Evolutionary conservation across 2,797 vertebrate species (phyloP), one percentile per base, ranked within the genome.

Genomic region (Synaphobranchus kaupii): DNA sequence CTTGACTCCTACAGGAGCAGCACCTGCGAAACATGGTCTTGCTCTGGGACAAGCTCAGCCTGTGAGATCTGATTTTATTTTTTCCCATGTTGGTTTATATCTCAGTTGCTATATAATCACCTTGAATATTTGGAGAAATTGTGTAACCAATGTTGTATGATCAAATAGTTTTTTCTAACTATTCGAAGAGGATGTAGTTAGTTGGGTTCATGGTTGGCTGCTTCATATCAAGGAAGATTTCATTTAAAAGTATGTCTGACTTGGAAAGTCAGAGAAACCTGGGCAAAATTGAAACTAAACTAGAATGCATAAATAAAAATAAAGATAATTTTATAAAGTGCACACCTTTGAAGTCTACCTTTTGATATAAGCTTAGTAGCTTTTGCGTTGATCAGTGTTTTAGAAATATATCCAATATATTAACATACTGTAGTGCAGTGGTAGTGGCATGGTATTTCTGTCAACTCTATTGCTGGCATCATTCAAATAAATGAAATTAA

Each of bases 1-100:
- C 92, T 68, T 17, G 92, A 95, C 84, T 93, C 92, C 0, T 93
- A 93, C 25, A 60, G 93, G 88, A 94, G 92, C 92, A 94, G 92
- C 58, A 87, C 88, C 0, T 93, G 94, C 15, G 94, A 94, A 60
- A 89, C 90, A 84, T 91, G 92, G 91, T 93, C 94, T 88, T 91
- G 20, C 63, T 91, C 92, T 0, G 93, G 93, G 89, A 91, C 60
- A 84, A 93, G 89, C 89, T 93, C 90, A 39, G 94, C 91, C 83
- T 83, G 96, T 96, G 89, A 96, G 96, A 89, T 78, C 54, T 80
- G 50, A 34, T 39, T 71, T 58, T 84, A n/a, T 85, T 20, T 60
- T 71, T 71, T 71, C 31, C 68, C 39, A 25, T 71, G 6, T 68
- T 85, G 7, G n/a, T 54, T 82, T 10, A 71, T 76, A 47, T 82